Evolutionary conservation across 2,888 invertebrate species (phyloP), one percentile per base, ranked within the genome.

Genomic region (Dione juno): DNA sequence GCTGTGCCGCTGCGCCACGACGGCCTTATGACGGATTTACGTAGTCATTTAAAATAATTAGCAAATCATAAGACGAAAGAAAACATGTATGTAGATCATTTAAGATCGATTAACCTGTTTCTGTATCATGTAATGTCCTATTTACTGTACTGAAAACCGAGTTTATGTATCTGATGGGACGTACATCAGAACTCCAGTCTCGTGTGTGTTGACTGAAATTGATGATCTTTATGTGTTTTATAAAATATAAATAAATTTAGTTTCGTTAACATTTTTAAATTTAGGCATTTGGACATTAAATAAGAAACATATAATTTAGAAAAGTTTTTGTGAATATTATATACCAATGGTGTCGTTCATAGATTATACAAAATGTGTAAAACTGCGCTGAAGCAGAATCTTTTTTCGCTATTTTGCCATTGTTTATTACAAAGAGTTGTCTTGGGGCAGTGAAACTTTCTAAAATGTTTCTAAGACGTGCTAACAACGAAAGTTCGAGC

Each of bases 181-280:
- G 73, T 61, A 28, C 45, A 41, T 74, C 71, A 69, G 35, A 41
- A 19, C 48, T 52, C 69, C 71, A 57, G 58, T 59, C 69, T 67
- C 53, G 57, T 71, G 66, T 67, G 64, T 35, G 16, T 11, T 71
- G 65, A 71, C 65, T 52, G 64, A 71, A 69, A 73, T 71, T 73
- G 69, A 73, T 73, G 73, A 57, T 41, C 28, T 57, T 40, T 0
- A 16, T 8, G 40, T 35, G 43, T 45, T 64, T 37, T 13, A 14
- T n/a, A 57, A 21, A 61, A 58, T 11, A 16, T 50, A 50, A 50
- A 50, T 11, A 50, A 13, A 50, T 28, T 28, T 28, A 5, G 28
- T 28, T 28, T 3, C 5, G 28, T 28, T 28, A 28, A 28, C 28
- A 28, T 28, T 28, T 28, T 28, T 28, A n/a, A n/a, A n/a, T n/a